Conservation (phyloP, 2,888 invertebrate genomes). For the Diogma glabrata region DNA sequence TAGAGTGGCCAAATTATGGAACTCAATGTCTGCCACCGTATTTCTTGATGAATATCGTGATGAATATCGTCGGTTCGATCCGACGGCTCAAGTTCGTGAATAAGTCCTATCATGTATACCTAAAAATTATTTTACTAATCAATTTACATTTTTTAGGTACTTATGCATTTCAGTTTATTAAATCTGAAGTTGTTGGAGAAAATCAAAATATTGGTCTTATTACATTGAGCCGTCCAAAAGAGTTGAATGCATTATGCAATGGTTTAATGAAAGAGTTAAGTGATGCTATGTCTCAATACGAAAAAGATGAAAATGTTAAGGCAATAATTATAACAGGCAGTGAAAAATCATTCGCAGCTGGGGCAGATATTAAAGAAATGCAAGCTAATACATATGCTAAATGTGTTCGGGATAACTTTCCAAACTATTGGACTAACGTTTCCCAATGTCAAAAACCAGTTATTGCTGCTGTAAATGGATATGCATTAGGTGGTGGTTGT, state of each 20-base stretch:
- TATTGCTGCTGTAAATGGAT: conserved; percentile 98
- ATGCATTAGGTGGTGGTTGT: conserved; percentile 96
- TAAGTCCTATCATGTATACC: too few species aligned
- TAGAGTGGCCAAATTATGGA: too few species aligned
- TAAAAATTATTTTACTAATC: too few species aligned
- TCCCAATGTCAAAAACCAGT: conserved; percentile 74
- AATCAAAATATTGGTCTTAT: conserved; percentile 88
- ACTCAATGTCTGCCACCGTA: too few species aligned
- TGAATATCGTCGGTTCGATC: too few species aligned
- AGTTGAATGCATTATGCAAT: conserved; percentile 88
- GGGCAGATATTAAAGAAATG: conserved; percentile 98
- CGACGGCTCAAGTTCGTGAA: too few species aligned
- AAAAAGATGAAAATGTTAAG: conserved; percentile 59
- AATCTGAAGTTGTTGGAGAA: conserved; percentile 67
- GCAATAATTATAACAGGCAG: conserved; percentile 89
- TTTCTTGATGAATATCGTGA: too few species aligned
- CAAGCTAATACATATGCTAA: conserved; percentile 60
- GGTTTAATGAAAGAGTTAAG: conserved; percentile 77
- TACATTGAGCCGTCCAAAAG: conserved; percentile 88
- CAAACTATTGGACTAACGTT: conserved; percentile 74
- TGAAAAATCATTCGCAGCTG: conserved; percentile 65
- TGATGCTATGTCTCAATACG: conserved; percentile 54
- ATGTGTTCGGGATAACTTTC: conserved; percentile 62
- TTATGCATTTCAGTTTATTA: conserved; percentile 57
- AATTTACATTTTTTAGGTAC: conserved; percentile 9